A percentile compares a stretch with the other conserved stretches of the same genome.
Conservation (phyloP, 2,113 vertebrate genomes). For the Hassar affinis region DNA sequence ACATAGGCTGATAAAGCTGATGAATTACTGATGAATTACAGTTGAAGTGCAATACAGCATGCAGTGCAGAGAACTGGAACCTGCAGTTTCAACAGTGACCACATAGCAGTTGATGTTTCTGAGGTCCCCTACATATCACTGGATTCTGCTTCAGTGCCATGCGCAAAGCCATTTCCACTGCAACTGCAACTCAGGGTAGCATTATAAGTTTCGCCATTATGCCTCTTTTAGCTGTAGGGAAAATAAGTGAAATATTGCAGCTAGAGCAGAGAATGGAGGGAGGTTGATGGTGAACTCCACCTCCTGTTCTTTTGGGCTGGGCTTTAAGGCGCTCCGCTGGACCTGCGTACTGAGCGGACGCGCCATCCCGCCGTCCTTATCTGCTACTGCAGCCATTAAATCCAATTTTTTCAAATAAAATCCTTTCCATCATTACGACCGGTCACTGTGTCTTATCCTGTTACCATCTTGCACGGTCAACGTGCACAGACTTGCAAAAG, state of each 20-base stretch:
- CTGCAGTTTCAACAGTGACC: background rate
- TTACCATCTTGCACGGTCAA: constrained; percentile 37
- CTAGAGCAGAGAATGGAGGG: background rate
- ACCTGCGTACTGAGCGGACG: constrained; percentile 41
- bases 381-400: background rate
- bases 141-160: background rate
- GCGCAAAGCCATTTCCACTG: background rate
- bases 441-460: background rate
- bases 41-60: background rate
- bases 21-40: background rate
- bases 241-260: background rate
- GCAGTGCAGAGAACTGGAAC: background rate
- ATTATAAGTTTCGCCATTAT: background rate
- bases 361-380: constrained; percentile 32
- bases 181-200: no score
- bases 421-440: background rate
- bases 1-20: background rate
- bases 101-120: no score
- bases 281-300: constrained; percentile 35
- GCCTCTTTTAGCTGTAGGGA: background rate
- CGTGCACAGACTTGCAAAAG: constrained; percentile 28
- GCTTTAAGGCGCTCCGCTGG: constrained; percentile 41
- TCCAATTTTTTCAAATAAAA: background rate
- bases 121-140: background rate
- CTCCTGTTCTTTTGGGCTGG: constrained; percentile 26